A percentile compares a stretch with the other conserved stretches of the same genome.
Conservation (phyloP, 1,140 invertebrate genomes). For the Cyclargus thomasi region DNA sequence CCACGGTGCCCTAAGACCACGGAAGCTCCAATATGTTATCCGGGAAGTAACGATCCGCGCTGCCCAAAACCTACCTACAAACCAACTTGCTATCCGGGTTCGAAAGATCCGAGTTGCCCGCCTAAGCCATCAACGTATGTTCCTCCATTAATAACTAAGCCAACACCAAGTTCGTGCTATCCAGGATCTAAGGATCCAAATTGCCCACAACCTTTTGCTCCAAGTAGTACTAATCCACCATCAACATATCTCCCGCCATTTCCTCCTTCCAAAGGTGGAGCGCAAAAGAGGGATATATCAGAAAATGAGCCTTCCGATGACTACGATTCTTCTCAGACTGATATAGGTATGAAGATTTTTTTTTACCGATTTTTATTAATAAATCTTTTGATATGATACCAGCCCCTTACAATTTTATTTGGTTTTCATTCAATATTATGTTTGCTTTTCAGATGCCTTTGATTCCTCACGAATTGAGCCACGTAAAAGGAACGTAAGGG, state of each 20-base stretch:
- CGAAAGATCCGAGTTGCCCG: conserved; percentile 51
- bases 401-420: too few species aligned
- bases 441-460: conserved; percentile 49
- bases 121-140: conserved; percentile 58
- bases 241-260: conserved; percentile 74
- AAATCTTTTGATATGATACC: too few species aligned
- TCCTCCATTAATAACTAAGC: conserved; percentile 49
- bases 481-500: conserved; percentile 49
- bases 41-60: conserved; percentile 56
- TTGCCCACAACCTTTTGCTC: conserved; percentile 74
- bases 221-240: conserved; percentile 74
- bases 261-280: conserved; percentile 52
- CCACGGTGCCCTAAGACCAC: conserved; percentile 59
- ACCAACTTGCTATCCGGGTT: conserved; percentile 60
- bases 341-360: conserved; percentile 43
- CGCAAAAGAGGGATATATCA: conserved; percentile 37
- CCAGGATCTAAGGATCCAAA: conserved; percentile 78
- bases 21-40: conserved; percentile 49
- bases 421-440: too few species aligned
- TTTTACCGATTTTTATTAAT: neutral
- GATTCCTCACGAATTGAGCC: conserved; percentile 54
- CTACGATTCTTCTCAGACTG: conserved; percentile 45
- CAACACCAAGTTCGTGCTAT: conserved; percentile 72
- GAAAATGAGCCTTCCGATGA: conserved; percentile 43
- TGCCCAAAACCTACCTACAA: conserved; percentile 55